phyloP scores from a whole-genome alignment of 2,888 invertebrate genomes.

The Hypsopygia costalis region DNA sequence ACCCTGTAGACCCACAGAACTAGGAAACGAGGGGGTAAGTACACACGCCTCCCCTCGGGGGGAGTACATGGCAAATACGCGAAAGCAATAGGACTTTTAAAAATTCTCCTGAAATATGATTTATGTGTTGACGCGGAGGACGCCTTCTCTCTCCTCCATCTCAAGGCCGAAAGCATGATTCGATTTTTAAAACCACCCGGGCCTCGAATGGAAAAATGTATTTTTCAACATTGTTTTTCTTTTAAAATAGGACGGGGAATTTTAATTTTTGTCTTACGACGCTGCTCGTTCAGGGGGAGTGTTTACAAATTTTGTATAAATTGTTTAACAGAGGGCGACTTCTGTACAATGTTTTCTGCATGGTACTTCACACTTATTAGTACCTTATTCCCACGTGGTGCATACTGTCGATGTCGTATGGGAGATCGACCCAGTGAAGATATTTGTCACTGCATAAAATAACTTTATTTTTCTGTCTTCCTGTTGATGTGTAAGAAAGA shows the following conservation, averaged over 20 bases:
- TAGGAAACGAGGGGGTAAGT: constrained; percentile 80
- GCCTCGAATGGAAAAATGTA: constrained; percentile 38
- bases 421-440: too few species aligned
- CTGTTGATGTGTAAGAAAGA: too few species aligned
- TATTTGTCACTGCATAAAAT: too few species aligned
- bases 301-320: too few species aligned
- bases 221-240: constrained; percentile 39
- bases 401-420: too few species aligned
- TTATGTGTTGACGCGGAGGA: constrained; percentile 78
- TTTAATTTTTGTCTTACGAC: background rate
- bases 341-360: too few species aligned
- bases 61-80: constrained; percentile 81
- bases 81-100: constrained; percentile 82
- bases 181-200: constrained; percentile 78
- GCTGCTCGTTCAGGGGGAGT: too few species aligned
- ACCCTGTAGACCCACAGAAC: constrained; percentile 61
- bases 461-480: too few species aligned
- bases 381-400: too few species aligned
- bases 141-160: constrained; percentile 55
- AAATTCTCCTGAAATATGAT: constrained; percentile 81
- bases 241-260: constrained; percentile 21
- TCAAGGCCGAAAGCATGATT: constrained; percentile 77
- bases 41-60: constrained; percentile 65
- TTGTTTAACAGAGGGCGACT: too few species aligned
- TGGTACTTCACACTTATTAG: too few species aligned